Percentiles rank a stretch among this genome's conserved stretches.
These are phyloP conservation scores for Latrodectus elegans DNA, from an alignment of 2,888 invertebrate genomes.

Conservation along the genomic window DNA sequence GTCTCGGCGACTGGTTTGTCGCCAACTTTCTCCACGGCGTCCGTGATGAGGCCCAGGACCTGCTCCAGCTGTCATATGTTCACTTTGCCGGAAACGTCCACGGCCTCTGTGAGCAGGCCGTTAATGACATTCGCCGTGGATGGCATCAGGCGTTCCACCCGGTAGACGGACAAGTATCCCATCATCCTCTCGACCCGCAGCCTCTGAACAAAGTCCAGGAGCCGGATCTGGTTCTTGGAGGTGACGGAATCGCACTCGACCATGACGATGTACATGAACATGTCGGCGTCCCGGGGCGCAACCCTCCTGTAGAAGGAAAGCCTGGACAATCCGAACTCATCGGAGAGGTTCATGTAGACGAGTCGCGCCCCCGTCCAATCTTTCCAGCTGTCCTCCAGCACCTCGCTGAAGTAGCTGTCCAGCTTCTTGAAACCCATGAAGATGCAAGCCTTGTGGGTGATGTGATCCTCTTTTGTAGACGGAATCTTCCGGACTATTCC, in stretches of 20 bases:
- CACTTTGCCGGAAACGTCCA: slow-evolving; percentile 36
- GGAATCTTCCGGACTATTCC: slow-evolving; percentile 24
- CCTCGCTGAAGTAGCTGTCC: slow-evolving; percentile 74
- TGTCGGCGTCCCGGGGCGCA: slow-evolving; percentile 74
- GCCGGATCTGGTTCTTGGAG: slow-evolving; percentile 72
- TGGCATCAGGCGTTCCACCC: slow-evolving; percentile 72
- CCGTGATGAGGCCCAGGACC: slow-evolving; percentile 51
- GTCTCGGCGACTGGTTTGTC: not conserved
- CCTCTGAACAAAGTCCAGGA: slow-evolving; percentile 76
- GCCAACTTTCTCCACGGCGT: not conserved
- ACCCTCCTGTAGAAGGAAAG: slow-evolving; percentile 75
- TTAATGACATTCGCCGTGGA: slow-evolving; percentile 63
- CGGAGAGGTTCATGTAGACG: slow-evolving; percentile 76
- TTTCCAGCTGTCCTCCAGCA: slow-evolving; percentile 76
- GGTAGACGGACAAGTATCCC: slow-evolving; percentile 75
- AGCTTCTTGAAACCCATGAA: slow-evolving; percentile 75
- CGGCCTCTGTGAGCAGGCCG: slow-evolving; percentile 58
- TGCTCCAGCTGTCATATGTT: slow-evolving; percentile 64
- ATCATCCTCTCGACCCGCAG: slow-evolving; percentile 76
- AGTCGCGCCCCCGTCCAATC: slow-evolving; percentile 77
- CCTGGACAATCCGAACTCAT: slow-evolving; percentile 75
- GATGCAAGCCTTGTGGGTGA: slow-evolving; percentile 59
- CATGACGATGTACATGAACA: slow-evolving; percentile 76
- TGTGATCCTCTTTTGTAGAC: slow-evolving; percentile 17
- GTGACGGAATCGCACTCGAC: slow-evolving; percentile 75